phyloP scores from a whole-genome alignment of 2,113 vertebrate species.

The Eubucco bourcierii region DNA sequence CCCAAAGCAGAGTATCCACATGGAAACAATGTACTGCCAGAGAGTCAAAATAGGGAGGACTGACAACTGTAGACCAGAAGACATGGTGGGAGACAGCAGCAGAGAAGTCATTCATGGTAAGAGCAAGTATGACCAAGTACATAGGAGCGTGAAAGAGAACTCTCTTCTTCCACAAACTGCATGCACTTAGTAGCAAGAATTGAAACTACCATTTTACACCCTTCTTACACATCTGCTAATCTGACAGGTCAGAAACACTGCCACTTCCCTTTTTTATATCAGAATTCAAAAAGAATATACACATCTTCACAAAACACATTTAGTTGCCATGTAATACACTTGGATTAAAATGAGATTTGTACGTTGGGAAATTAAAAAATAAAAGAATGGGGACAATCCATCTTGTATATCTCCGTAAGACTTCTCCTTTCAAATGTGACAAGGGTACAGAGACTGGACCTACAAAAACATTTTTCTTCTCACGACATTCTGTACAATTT shows the following conservation, averaged over 20 bases:
- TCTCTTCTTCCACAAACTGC: background rate
- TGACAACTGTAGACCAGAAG: background rate
- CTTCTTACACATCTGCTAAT: background rate
- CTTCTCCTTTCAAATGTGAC: background rate
- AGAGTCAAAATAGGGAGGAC: background rate
- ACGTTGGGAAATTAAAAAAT: background rate
- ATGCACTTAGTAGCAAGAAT: background rate
- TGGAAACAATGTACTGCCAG: background rate
- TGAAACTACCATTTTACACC: background rate
- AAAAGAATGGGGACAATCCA: background rate
- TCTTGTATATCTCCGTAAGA: background rate
- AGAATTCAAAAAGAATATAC: background rate
- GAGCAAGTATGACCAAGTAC: background rate
- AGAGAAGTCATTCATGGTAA: background rate
- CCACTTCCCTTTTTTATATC: background rate
- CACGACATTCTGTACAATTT: background rate
- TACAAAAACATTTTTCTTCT: slow-evolving; percentile 3
- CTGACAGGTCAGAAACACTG: background rate
- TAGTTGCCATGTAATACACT: background rate
- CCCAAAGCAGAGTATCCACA: background rate
- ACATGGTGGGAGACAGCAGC: background rate
- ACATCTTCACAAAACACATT: slow-evolving; percentile 5
- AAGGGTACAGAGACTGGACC: background rate
- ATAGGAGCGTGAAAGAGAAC: background rate
- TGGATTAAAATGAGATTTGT: background rate